These are phyloP conservation scores for Halcyon senegalensis DNA, from an alignment of 2,113 vertebrate species.

Conservation along the genomic window DNA sequence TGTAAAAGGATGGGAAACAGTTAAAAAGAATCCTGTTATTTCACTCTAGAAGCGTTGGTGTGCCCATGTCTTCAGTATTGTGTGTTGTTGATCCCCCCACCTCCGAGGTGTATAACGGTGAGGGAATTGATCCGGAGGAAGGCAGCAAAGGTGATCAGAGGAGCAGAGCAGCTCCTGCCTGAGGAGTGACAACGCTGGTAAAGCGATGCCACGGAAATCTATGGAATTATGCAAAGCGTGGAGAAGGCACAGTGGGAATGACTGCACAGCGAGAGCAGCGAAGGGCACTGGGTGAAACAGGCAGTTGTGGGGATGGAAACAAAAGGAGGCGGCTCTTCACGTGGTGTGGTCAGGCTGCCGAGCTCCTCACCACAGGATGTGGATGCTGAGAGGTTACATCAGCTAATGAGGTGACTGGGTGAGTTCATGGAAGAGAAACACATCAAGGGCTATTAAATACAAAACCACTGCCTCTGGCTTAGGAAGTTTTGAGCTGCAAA, in stretches of 20 bases:
- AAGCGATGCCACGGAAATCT: background rate
- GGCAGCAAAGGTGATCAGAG: background rate
- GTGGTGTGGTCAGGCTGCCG: background rate
- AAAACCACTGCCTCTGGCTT: constrained; percentile 49
- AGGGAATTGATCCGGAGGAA: background rate
- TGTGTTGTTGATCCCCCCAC: background rate
- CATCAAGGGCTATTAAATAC: constrained; percentile 44
- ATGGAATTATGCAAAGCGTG: background rate
- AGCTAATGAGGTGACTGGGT: constrained; percentile 61
- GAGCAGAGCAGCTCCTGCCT: background rate
- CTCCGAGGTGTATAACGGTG: background rate
- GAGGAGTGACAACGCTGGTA: background rate
- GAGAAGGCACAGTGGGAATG: background rate
- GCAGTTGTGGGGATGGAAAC: background rate
- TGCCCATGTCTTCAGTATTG: background rate
- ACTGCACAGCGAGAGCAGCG: background rate
- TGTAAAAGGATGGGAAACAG: background rate
- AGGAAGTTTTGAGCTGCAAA: constrained; percentile 2
- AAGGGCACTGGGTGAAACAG: background rate
- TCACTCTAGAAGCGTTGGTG: background rate
- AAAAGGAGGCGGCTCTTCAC: background rate
- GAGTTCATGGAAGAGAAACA: constrained; percentile 65
- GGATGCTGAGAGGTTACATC: constrained; percentile 50
- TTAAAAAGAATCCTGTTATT: background rate
- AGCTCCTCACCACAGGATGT: constrained; percentile 55